Percentiles rank a stretch among this genome's conserved stretches.
These are phyloP conservation scores for Bergia sp. DNA, from an alignment of 92 coral and sea anemone genomes.

Conservation along the genomic window DNA sequence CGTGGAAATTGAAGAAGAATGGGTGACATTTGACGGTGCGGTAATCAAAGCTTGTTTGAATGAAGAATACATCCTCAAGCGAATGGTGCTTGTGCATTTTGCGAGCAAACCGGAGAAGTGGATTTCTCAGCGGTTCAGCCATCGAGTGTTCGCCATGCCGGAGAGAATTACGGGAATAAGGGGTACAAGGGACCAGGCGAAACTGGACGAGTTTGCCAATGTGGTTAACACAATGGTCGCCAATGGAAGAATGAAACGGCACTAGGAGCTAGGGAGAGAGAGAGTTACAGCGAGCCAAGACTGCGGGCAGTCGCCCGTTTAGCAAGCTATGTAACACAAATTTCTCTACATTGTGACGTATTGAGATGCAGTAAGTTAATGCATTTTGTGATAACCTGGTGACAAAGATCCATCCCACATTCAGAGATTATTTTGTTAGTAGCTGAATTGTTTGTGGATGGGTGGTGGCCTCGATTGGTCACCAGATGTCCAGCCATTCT, in stretches of 20 bases:
- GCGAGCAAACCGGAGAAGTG: conserved; percentile 40
- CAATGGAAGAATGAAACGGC: conserved; percentile 10
- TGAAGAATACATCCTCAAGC: conserved; percentile 33
- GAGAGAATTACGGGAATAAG: neutral
- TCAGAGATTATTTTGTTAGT: too few relatives aligned
- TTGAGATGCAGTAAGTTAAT: too few relatives aligned
- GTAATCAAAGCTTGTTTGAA: conserved; percentile 37
- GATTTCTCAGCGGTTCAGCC: conserved; percentile 35
- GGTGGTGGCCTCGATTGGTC: too few relatives aligned
- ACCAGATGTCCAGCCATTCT: too few relatives aligned
- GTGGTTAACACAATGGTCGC: conserved; percentile 35
- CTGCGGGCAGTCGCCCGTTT: too few relatives aligned
- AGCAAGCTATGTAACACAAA: too few relatives aligned
- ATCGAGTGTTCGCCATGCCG: conserved; percentile 39
- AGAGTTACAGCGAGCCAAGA: neutral
- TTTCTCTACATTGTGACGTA: too few relatives aligned
- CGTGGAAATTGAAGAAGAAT: conserved; percentile 33
- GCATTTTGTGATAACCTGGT: too few relatives aligned
- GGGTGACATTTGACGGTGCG: conserved; percentile 35
- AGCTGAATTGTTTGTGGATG: too few relatives aligned
- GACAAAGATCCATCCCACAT: too few relatives aligned
- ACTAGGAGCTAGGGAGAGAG: neutral
- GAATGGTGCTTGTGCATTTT: conserved; percentile 33
- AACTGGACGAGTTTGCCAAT: conserved; percentile 34
- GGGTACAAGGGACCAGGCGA: conserved; percentile 28